phyloP scores from a whole-genome alignment of 2,113 vertebrate species.

The Chaetodon auriga region DNA sequence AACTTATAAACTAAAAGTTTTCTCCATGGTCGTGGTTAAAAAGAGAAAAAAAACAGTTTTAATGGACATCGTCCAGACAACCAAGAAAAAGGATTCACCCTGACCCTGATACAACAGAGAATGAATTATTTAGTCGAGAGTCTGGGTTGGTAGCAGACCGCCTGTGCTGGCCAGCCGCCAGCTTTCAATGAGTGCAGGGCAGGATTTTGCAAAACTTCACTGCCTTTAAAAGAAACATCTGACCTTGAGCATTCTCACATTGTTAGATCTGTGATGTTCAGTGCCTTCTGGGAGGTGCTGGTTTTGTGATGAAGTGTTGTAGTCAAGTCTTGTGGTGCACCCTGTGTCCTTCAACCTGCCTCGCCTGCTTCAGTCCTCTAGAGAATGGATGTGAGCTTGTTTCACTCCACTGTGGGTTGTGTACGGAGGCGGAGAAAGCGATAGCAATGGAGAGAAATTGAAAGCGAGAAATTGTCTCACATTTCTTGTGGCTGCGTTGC shows the following conservation, averaged over 20 bases:
- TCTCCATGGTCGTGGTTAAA: background rate
- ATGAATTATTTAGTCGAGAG: slow-evolving; percentile 45
- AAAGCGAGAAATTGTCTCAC: background rate
- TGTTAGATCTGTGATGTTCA: slow-evolving; percentile 40
- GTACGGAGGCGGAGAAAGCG: background rate
- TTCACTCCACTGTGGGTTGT: background rate
- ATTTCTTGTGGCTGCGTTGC: background rate
- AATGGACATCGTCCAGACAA: slow-evolving; percentile 24
- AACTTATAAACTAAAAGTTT: background rate
- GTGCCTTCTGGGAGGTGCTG: slow-evolving; percentile 22
- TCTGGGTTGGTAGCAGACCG: slow-evolving; percentile 8
- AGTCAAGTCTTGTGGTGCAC: background rate
- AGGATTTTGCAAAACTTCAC: slow-evolving; percentile 33
- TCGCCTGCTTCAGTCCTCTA: slow-evolving; percentile 34
- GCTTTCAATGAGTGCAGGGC: slow-evolving; percentile 17
- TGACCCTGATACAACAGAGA: background rate
- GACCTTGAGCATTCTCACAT: slow-evolving; percentile 35
- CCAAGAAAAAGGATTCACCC: background rate
- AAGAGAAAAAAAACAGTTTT: background rate
- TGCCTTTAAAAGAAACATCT: slow-evolving; percentile 21
- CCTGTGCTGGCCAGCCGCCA: slow-evolving; percentile 12
- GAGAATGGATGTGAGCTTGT: slow-evolving; percentile 7
- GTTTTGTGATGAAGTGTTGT: slow-evolving; percentile 43
- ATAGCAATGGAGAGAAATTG: background rate
- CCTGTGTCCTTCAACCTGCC: slow-evolving; percentile 53